These are phyloP conservation scores for Amphiprion clarkii DNA, from an alignment of 2,797 vertebrate species.

Conservation along the genomic window DNA sequence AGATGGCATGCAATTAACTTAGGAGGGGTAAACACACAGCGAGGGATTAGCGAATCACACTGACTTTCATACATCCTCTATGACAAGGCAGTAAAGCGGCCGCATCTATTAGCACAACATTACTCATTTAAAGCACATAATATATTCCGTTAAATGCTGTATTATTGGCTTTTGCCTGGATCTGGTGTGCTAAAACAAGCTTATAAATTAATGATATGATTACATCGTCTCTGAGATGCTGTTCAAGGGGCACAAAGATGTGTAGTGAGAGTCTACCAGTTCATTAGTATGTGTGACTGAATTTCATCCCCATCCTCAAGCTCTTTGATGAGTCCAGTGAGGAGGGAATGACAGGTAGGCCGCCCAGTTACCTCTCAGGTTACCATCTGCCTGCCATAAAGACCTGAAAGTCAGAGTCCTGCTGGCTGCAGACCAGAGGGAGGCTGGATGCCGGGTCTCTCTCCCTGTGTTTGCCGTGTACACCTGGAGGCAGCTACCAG, in stretches of 20 bases:
- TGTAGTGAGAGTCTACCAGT: slow-evolving; percentile 19
- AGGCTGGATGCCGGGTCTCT: slow-evolving; percentile 46
- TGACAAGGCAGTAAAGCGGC: slow-evolving; percentile 27
- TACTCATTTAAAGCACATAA: slow-evolving; percentile 62
- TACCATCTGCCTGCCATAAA: slow-evolving; percentile 71
- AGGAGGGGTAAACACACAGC: slow-evolving; percentile 56
- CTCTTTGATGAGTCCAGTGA: slow-evolving; percentile 63
- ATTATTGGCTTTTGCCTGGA: slow-evolving; percentile 65
- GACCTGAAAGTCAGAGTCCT: slow-evolving; percentile 54
- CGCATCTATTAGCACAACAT: slow-evolving; percentile 45
- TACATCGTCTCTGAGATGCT: slow-evolving; percentile 45
- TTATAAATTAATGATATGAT: slow-evolving; percentile 73
- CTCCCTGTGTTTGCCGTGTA: slow-evolving; percentile 41
- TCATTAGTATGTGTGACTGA: slow-evolving; percentile 57
- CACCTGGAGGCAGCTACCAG: slow-evolving; percentile 62
- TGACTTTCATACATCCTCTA: slow-evolving; percentile 68
- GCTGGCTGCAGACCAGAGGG: slow-evolving; percentile 60
- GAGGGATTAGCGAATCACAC: slow-evolving; percentile 67
- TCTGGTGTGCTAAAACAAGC: slow-evolving; percentile 61
- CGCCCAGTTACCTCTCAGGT: slow-evolving; percentile 57
- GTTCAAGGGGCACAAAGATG: slow-evolving; percentile 30
- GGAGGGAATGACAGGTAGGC: slow-evolving; percentile 4
- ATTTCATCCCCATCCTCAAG: slow-evolving; percentile 23
- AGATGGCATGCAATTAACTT: slow-evolving; percentile 75
- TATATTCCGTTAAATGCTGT: slow-evolving; percentile 66